Evolutionary conservation across 2,797 vertebrate genomes (phyloP).

Genomic region (Poeciliopsis gracilis): DNA sequence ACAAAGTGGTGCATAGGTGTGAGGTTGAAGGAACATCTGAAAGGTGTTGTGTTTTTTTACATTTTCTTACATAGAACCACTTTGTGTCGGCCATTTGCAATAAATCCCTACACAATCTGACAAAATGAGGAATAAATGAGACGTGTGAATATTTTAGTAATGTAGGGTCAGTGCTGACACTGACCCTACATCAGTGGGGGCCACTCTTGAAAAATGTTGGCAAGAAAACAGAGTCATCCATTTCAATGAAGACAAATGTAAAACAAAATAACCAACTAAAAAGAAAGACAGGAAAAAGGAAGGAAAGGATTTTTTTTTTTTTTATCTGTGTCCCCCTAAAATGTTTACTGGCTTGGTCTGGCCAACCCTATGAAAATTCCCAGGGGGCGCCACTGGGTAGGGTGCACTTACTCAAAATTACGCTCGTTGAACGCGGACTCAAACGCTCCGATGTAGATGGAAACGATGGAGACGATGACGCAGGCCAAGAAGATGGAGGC

Average conservation of each 20-base stretch:
- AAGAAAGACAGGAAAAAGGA: no score
- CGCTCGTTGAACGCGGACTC: constrained; percentile 89
- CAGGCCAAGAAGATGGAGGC: constrained; percentile 92
- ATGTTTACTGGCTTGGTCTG: no score
- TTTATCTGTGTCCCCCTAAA: no score
- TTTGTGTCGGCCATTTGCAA: neutral
- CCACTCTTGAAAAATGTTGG: no score
- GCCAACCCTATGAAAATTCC: no score
- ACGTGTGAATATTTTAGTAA: neutral
- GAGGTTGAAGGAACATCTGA: neutral
- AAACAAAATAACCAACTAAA: no score
- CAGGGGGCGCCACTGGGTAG: neutral
- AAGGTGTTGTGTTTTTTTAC: neutral
- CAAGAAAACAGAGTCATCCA: no score
- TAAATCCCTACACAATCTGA: neutral
- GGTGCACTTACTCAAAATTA: constrained; percentile 80
- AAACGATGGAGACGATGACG: constrained; percentile 90
- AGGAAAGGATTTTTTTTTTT: no score
- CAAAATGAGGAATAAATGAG: neutral
- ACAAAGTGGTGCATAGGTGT: neutral
- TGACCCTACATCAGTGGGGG: no score
- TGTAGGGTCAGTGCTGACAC: no score
- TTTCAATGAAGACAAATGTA: no score
- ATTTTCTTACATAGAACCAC: neutral
- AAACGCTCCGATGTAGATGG: constrained; percentile 89